These are phyloP conservation scores for Morus bassanus DNA, from an alignment of 2,797 vertebrate species.

Conservation along the genomic window DNA sequence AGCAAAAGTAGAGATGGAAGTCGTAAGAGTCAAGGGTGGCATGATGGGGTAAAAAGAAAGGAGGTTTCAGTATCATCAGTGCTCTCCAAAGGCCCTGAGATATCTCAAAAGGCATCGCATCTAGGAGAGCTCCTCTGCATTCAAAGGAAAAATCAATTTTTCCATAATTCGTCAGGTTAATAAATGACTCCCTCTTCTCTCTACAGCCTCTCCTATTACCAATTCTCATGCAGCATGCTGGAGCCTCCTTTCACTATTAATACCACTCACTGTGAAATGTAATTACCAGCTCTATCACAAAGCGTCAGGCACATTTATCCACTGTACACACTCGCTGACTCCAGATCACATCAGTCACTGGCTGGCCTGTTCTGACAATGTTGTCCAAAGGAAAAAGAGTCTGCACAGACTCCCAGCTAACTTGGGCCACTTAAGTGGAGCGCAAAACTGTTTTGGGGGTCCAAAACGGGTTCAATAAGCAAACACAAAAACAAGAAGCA, in stretches of 20 bases:
- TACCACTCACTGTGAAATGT: conserved; percentile 78
- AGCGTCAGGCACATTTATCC: conserved; percentile 74
- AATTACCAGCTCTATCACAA: conserved; percentile 77
- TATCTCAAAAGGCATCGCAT: background rate
- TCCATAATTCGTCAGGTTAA: conserved; percentile 68
- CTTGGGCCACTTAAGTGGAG: background rate
- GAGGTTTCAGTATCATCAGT: background rate
- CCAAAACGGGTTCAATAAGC: background rate
- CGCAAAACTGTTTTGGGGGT: background rate
- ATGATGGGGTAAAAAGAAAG: background rate
- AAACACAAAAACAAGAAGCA: background rate
- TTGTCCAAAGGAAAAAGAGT: background rate
- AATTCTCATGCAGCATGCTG: conserved; percentile 38
- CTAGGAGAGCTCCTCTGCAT: conserved; percentile 15
- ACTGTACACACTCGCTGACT: conserved; percentile 68
- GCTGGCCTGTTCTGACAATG: conserved; percentile 43
- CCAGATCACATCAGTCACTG: conserved; percentile 64
- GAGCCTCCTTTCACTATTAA: conserved; percentile 74
- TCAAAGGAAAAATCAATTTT: conserved; percentile 54
- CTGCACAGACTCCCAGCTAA: background rate
- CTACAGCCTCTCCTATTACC: conserved; percentile 49
- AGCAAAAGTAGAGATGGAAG: background rate
- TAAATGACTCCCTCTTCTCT: conserved; percentile 66
- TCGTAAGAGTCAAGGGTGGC: background rate
- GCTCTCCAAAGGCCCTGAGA: background rate